phyloP scores from a whole-genome alignment of 1,140 invertebrate species.

The Aphelinus atriplicis region DNA sequence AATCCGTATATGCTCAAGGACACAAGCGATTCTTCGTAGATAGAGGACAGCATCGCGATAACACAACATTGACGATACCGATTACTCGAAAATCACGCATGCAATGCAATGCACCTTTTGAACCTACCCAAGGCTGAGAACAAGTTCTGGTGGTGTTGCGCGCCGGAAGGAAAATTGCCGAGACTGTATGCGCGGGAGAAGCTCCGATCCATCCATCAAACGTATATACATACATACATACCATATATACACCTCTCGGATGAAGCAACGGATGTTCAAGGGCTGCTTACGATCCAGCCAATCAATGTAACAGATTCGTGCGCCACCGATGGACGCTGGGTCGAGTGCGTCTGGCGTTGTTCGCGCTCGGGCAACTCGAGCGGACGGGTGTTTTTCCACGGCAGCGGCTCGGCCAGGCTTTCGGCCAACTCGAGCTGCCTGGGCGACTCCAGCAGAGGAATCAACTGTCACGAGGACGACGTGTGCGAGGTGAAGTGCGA shows the following conservation, averaged over 20 bases:
- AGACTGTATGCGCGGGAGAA: too few relatives aligned
- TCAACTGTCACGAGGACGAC: not conserved
- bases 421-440: constrained; percentile 52
- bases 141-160: too few relatives aligned
- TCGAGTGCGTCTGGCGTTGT: constrained; percentile 50
- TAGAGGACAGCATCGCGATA: too few relatives aligned
- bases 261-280: constrained; percentile 32
- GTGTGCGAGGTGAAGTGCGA: constrained; percentile 47
- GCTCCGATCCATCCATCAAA: too few relatives aligned
- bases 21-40: too few relatives aligned
- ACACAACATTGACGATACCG: too few relatives aligned
- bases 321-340: constrained; percentile 24
- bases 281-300: constrained; percentile 12
- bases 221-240: too few relatives aligned
- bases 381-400: constrained; percentile 41
- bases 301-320: constrained; percentile 34
- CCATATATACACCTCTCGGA: not conserved
- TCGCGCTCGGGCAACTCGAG: constrained; percentile 40
- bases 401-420: constrained; percentile 32
- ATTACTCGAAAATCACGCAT: too few relatives aligned
- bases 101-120: too few relatives aligned
- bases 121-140: too few relatives aligned
- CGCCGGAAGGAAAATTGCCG: too few relatives aligned
- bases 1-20: too few relatives aligned
- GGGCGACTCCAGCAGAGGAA: constrained; percentile 9